Base-by-base conservation (phyloP, 2,888 invertebrate species). In the Parascotia fuliginaria region DNA sequence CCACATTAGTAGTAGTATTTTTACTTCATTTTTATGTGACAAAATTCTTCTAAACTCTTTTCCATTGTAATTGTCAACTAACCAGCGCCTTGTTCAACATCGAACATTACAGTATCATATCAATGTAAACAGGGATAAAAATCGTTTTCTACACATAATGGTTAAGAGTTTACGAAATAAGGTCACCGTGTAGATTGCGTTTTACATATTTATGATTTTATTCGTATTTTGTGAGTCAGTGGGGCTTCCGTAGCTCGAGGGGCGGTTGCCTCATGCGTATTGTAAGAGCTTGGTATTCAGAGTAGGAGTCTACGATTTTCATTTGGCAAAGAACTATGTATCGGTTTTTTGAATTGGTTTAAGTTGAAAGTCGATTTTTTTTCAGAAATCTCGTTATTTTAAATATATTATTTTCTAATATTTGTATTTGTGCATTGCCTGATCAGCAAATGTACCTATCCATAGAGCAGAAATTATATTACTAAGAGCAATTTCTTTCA, bases 141-240 rank as follows among this genome's bases (percentile, higher is more conserved):
- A 52, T 60, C 60, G 48, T 48, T 42, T 45, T 42, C 43, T 15
- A n/a, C 33, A 36, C 13, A 9, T 52, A 42, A 55, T 48, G 33
- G 43, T 22, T 31, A 29, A 55, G 31, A 41, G 9, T 33, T 33
- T 33, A 29, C 38, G 51, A 19, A 59, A 62, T 29, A 16, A 55
- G 59, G 62, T 49, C 62, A 45, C 39, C 9, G 38, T 43, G 55
- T 39, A 59, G 59, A 62, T 62, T 59, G 62, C 62, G 61, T 41
- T 62, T 62, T 28, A 61, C 22, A 44, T 62, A 62, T 62, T 59
- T 59, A 62, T 59, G 59, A 59, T 62, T 62, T 61, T 55, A 53
- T 60, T 60, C 60, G 57, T 63, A 55, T 53, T 63, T 57, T 57
- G 60, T 63, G 53, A 57, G 63, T 60, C 63, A 63, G 49, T 60